These are phyloP conservation scores for Anisognathus igniventris DNA, from an alignment of 2,797 vertebrate species.

Conservation along the genomic window DNA sequence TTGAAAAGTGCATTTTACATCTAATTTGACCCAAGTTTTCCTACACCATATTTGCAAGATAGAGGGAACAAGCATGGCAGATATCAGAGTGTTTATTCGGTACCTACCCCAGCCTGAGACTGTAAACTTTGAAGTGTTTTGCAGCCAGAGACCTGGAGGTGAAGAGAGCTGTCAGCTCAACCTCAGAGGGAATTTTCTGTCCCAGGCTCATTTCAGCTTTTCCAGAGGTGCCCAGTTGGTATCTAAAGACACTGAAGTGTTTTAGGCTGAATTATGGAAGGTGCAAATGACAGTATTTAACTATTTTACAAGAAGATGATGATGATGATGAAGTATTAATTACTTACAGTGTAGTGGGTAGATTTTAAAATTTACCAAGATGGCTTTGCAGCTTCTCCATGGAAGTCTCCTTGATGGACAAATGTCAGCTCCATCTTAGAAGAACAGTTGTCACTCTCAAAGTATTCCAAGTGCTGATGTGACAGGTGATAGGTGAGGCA, in stretches of 20 bases:
- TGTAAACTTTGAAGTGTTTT: neutral
- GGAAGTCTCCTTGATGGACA: fast-evolving
- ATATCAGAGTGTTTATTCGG: neutral
- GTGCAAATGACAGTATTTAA: neutral
- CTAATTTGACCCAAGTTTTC: neutral
- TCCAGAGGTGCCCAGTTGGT: neutral
- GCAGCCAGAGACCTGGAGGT: neutral
- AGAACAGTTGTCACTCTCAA: neutral
- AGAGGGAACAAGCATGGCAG: neutral
- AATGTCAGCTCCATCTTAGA: neutral
- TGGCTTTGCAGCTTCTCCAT: neutral
- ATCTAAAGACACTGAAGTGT: neutral
- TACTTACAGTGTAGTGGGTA: neutral
- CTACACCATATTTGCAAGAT: neutral
- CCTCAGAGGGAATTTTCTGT: neutral
- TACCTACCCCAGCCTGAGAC: neutral
- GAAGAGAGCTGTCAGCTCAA: neutral
- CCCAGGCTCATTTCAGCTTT: neutral
- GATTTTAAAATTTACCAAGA: neutral
- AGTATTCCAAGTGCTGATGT: neutral
- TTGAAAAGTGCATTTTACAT: neutral
- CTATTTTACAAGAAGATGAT: constrained; percentile 3
- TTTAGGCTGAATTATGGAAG: neutral
- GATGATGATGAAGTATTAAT: neutral
- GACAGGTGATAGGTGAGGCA: neutral